phyloP scores from a whole-genome alignment of 2,888 invertebrate species.

The Pseudanteris insignis region DNA sequence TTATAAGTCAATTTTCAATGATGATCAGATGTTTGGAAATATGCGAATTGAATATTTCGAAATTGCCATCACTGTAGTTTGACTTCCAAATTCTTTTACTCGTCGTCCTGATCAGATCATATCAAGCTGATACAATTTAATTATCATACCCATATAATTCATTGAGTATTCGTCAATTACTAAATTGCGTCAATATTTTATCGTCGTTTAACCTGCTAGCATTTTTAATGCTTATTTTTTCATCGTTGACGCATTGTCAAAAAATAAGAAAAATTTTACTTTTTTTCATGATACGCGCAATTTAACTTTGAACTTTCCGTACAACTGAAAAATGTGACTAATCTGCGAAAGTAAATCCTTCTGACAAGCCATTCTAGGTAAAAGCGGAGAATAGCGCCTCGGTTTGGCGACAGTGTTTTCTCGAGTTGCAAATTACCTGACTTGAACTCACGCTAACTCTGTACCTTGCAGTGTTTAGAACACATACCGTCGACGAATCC shows the following conservation, averaged over 20 bases:
- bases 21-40: conserved; percentile 1
- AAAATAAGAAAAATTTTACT: too few relatives aligned
- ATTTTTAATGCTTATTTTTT: too few relatives aligned
- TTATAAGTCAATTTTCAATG: conserved; percentile 7
- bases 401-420: conserved; percentile 10
- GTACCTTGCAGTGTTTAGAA: conserved; percentile 1
- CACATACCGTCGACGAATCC: conserved; percentile 3
- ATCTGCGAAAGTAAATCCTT: conserved; percentile 33
- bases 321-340: conserved; percentile 19
- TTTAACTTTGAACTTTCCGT: conserved; percentile 13
- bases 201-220: too few relatives aligned
- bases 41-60: too few relatives aligned
- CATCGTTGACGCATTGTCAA: too few relatives aligned
- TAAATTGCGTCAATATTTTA: too few relatives aligned
- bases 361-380: conserved; percentile 17
- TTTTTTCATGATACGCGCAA: conserved; percentile 7
- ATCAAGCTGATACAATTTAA: too few relatives aligned
- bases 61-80: too few relatives aligned
- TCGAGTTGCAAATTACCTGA: conserved; percentile 29
- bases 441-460: conserved; percentile 19
- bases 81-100: too few relatives aligned
- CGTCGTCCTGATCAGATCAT: too few relatives aligned
- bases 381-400: conserved; percentile 9
- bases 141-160: too few relatives aligned
- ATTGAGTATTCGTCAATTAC: too few relatives aligned